A percentile compares a stretch with the other conserved stretches of the same genome.
Conservation (phyloP, 2,888 invertebrate species). For the Leptinotarsa rubiginosa region DNA sequence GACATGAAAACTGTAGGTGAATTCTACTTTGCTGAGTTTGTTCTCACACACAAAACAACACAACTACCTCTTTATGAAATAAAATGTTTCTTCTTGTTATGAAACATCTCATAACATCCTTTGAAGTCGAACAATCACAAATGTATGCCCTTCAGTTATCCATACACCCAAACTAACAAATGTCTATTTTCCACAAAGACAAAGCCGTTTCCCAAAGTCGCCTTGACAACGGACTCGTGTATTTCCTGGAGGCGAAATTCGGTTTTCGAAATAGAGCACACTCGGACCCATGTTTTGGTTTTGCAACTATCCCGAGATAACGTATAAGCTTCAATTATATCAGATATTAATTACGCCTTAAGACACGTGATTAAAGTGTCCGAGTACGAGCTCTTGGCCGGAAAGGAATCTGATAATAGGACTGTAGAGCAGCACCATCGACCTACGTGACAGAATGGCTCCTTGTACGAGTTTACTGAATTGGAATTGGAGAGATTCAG, state of each 20-base stretch:
- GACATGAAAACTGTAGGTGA: too few relatives aligned
- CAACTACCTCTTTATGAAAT: too few relatives aligned
- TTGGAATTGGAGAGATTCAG: not conserved
- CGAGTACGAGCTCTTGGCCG: constrained; percentile 31
- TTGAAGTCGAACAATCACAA: not conserved
- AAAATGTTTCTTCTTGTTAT: not conserved
- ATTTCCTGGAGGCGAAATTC: constrained; percentile 31
- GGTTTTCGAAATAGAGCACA: constrained; percentile 33
- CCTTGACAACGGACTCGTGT: constrained; percentile 26
- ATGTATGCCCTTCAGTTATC: not conserved
- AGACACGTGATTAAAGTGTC: constrained; percentile 41
- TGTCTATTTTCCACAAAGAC: constrained; percentile 10
- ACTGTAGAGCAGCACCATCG: constrained; percentile 3
- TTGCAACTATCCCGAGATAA: constrained; percentile 34
- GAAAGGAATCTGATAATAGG: constrained; percentile 18
- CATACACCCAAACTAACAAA: not conserved
- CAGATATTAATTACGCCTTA: constrained; percentile 40
- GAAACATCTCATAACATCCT: not conserved
- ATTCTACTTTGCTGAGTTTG: too few relatives aligned
- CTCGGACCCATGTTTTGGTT: constrained; percentile 36
- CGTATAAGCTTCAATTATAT: constrained; percentile 40
- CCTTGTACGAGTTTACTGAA: not conserved
- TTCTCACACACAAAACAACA: too few relatives aligned
- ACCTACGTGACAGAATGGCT: not conserved
- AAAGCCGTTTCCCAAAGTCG: constrained; percentile 19